Evolutionary conservation across 2,113 vertebrate genomes (phyloP), one percentile per base, ranked within the genome.

Genomic region (Eublepharis macularius): DNA sequence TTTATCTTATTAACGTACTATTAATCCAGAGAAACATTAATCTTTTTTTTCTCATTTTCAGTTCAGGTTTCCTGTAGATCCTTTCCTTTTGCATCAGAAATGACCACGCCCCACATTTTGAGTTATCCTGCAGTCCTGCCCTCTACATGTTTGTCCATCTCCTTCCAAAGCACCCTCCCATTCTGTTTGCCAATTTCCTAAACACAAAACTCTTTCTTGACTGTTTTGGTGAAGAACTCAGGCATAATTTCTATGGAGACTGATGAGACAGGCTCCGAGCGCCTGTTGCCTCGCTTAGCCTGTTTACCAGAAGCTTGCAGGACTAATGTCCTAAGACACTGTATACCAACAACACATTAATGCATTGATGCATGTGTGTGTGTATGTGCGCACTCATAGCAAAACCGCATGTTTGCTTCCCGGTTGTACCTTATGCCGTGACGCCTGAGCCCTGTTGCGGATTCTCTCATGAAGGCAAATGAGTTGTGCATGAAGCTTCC

Each of bases 21-120:
- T 96, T 93, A 92, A 95, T 94, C 92, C 88, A 91, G 96, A 96
- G 94, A 95, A 95, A 95, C 95, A 97, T 96, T 98, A 98, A 99
- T 96, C 95, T 93, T 97, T 98, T 96, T 98, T 97, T 95, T 98
- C 96, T 98, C 93, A 93, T 99, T 98, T 98, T 96, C 98, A 99
- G 97, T 98, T 97, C 96, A 96, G 97, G 98, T 96, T 98, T 98
- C 97, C 98, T 98, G 97, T 98, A 98, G 97, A 97, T 95, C 95
- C 95, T 86, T 95, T 95, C 94, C 96, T 95, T 96, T 97, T 94
- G 94, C 96, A 95, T 94, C 96, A 97, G 96, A 96, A 97, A 97
- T 95, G 87, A 97, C 92, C 95, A 94, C 26, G n/a, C 86, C 90
- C 92, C 90, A 57, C 90, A 76, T 91, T 66, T 83, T 91, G 17